Evolutionary conservation across 2,113 vertebrate genomes (phyloP).

Genomic region (Amblyornis subalaris): DNA sequence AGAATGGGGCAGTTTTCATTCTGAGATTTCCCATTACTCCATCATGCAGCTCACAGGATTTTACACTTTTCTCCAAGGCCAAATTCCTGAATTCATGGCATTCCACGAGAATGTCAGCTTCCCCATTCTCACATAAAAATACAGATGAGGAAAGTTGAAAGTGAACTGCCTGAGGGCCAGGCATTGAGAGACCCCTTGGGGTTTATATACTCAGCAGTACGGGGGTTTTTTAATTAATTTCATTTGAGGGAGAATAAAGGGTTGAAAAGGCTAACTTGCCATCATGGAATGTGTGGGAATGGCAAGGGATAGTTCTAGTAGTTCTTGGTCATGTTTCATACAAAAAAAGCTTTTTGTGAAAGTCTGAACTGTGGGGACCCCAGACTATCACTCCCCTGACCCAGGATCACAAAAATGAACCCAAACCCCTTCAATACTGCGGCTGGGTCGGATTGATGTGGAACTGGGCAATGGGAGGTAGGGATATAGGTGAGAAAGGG

Average conservation of each 20-base stretch:
- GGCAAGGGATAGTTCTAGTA: background rate
- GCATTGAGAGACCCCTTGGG: fast-evolving
- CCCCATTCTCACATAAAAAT: background rate
- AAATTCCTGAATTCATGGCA: background rate
- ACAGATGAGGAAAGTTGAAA: background rate
- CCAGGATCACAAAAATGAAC: background rate
- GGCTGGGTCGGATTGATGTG: background rate
- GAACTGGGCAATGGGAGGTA: fast-evolving
- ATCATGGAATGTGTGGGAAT: background rate
- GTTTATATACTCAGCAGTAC: background rate
- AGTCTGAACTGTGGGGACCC: background rate
- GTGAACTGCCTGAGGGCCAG: background rate
- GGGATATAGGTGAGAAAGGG: background rate
- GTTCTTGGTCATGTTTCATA: background rate
- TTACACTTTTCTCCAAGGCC: background rate
- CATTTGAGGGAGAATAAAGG: background rate
- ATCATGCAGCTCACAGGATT: background rate
- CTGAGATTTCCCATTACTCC: background rate
- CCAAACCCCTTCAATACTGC: background rate
- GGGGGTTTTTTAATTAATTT: background rate
- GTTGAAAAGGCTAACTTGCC: background rate
- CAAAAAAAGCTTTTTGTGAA: background rate
- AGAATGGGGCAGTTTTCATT: background rate
- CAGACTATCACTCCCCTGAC: background rate
- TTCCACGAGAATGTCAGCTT: background rate